phyloP scores from a whole-genome alignment of 2,113 vertebrate genomes.

The Columbina picui region DNA sequence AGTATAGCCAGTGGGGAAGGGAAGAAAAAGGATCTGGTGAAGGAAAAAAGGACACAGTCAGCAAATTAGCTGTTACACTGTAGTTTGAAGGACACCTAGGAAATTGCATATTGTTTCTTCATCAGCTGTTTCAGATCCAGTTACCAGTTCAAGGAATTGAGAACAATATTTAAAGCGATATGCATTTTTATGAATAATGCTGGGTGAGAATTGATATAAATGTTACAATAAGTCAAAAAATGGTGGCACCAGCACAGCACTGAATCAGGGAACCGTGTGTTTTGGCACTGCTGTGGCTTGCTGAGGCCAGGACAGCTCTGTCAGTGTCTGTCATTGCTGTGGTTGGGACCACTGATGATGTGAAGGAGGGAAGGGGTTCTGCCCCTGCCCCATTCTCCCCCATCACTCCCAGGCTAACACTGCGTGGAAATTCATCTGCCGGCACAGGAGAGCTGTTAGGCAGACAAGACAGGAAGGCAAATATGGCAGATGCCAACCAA shows the following conservation, averaged over 20 bases:
- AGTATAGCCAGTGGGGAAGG: background rate
- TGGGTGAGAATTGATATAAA: background rate
- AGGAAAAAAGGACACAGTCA: background rate
- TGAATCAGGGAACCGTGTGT: background rate
- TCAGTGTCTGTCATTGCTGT: rapidly evolving
- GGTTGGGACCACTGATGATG: rapidly evolving
- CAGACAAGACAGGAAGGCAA: background rate
- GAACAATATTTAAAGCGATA: background rate
- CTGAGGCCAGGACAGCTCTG: background rate
- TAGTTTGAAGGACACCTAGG: background rate
- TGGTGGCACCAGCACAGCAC: background rate
- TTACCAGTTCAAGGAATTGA: background rate
- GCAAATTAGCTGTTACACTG: background rate
- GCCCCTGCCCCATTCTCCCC: background rate
- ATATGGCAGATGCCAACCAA: background rate
- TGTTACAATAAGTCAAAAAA: background rate
- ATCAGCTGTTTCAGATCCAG: background rate
- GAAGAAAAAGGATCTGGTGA: background rate
- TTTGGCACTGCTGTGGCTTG: background rate
- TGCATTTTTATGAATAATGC: background rate
- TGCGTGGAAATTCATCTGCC: background rate
- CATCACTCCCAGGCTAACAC: rapidly evolving
- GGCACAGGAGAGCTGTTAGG: background rate
- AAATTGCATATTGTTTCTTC: background rate
- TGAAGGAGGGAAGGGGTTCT: background rate